Evolutionary conservation across 2,113 vertebrate genomes (phyloP).

Genomic region (Percopsis transmontana): DNA sequence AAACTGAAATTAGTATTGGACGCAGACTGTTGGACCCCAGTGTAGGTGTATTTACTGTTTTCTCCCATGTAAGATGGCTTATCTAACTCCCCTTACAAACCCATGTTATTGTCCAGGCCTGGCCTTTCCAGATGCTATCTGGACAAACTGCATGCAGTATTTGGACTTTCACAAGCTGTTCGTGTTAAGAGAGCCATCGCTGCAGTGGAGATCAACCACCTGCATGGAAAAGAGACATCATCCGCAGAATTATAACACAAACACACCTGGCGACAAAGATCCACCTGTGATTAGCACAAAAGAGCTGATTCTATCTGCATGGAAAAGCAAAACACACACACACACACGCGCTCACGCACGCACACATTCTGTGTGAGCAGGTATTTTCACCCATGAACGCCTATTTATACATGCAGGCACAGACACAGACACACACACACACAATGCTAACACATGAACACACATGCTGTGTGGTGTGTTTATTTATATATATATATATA

Average conservation of each 20-base stretch:
- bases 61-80: slow-evolving; percentile 10
- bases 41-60: background rate
- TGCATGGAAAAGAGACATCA: slow-evolving; percentile 36
- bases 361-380: background rate
- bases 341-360: background rate
- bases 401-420: background rate
- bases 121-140: slow-evolving; percentile 24
- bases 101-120: slow-evolving; percentile 22
- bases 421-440: background rate
- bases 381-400: background rate
- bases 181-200: slow-evolving; percentile 34
- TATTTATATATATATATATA: too few relatives aligned
- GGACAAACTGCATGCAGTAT: slow-evolving; percentile 19
- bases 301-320: slow-evolving; percentile 42
- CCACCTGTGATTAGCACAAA: slow-evolving; percentile 25
- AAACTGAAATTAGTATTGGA: background rate
- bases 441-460: background rate
- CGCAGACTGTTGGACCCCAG: background rate
- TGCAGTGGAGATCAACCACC: slow-evolving; percentile 39
- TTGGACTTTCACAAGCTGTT: slow-evolving; percentile 26
- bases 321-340: slow-evolving; percentile 8
- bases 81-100: slow-evolving; percentile 19
- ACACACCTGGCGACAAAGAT: slow-evolving; percentile 30
- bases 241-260: slow-evolving; percentile 42
- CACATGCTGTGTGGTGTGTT: too few relatives aligned